A percentile compares a stretch with the other conserved stretches of the same genome.
Evolutionary conservation across 2,797 vertebrate genomes (phyloP).

Genomic region (Pampus argenteus): DNA sequence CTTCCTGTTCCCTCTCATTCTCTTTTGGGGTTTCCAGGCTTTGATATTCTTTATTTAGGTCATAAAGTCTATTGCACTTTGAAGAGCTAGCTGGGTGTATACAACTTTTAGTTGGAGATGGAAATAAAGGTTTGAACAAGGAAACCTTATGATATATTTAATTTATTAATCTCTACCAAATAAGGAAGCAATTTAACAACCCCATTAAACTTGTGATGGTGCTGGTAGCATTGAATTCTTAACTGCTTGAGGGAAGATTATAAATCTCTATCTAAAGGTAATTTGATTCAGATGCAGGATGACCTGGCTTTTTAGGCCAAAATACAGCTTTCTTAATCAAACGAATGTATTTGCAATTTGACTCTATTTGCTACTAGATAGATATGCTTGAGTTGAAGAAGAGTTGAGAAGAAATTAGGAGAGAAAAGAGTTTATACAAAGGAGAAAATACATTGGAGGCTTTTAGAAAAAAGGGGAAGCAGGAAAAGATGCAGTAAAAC

Average conservation of each 20-base stretch:
- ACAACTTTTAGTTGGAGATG: constrained; percentile 59
- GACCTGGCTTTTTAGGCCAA: neutral
- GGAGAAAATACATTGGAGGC: constrained; percentile 1
- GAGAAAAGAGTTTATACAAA: neutral
- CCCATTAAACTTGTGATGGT: neutral
- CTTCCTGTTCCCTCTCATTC: constrained; percentile 27
- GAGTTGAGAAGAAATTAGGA: neutral
- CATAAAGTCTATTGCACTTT: constrained; percentile 72
- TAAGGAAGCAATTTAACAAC: neutral
- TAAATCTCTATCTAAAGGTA: constrained; percentile 63
- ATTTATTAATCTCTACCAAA: constrained; percentile 55
- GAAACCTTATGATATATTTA: constrained; percentile 55
- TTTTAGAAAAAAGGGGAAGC: neutral
- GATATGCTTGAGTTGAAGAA: neutral
- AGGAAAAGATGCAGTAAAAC: constrained; percentile 1
- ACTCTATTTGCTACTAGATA: neutral
- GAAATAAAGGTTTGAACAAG: constrained; percentile 69
- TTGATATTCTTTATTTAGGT: constrained; percentile 80
- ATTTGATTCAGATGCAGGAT: constrained; percentile 49
- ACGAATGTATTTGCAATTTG: constrained; percentile 21
- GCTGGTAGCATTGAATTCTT: neutral
- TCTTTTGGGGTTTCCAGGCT: constrained; percentile 64
- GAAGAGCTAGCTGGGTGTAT: constrained; percentile 62
- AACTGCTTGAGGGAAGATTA: constrained; percentile 31
- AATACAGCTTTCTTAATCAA: neutral